A percentile compares a stretch with the other conserved stretches of the same genome.
phyloP scores from a whole-genome alignment of 2,113 vertebrate genomes.

The Otis tarda region DNA sequence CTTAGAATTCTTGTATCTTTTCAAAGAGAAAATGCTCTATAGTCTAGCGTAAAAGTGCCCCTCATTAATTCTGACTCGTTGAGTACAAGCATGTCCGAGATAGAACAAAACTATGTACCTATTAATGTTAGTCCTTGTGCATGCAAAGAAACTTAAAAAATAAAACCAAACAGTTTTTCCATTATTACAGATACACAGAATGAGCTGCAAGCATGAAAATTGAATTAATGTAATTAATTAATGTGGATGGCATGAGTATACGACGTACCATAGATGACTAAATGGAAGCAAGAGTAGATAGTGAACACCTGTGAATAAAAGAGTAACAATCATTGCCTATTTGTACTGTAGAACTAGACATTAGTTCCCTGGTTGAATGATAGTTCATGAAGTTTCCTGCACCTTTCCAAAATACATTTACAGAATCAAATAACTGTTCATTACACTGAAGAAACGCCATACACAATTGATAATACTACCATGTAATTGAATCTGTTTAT shows the following conservation, averaged over 20 bases:
- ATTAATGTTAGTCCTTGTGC: background rate
- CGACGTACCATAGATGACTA: background rate
- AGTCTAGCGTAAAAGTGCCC: background rate
- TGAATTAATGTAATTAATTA: background rate
- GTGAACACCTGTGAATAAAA: background rate
- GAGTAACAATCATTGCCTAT: background rate
- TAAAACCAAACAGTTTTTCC: background rate
- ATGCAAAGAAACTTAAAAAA: background rate
- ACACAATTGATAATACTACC: background rate
- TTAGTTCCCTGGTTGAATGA: background rate
- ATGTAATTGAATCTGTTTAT: background rate
- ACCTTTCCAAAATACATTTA: background rate
- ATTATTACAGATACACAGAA: background rate
- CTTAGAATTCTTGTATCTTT: background rate
- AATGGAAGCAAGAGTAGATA: background rate
- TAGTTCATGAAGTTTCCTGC: background rate
- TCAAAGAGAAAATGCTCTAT: background rate
- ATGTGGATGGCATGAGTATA: background rate
- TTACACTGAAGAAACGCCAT: background rate
- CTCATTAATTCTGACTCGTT: background rate
- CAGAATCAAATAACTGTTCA: background rate
- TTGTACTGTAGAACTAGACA: background rate
- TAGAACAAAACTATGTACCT: background rate
- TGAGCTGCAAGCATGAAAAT: background rate
- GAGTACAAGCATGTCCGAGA: background rate